Evolutionary conservation across 2,888 invertebrate genomes (phyloP).

Genomic region (Dolichomitus sp.): DNA sequence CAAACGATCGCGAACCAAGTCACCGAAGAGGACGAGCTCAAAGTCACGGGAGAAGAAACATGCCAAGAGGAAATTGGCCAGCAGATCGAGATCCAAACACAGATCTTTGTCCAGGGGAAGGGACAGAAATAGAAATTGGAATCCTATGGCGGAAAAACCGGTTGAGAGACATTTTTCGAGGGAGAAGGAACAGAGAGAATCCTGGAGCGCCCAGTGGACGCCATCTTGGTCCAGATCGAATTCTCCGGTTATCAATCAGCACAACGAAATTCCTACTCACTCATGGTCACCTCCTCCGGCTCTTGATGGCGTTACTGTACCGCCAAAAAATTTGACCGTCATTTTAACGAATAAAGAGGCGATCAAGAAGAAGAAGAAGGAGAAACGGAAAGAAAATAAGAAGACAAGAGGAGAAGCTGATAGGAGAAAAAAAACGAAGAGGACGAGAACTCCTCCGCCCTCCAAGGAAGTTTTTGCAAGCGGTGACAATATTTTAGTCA

Average conservation of each 20-base stretch:
- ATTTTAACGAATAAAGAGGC: slow-evolving; percentile 88
- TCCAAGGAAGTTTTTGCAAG: slow-evolving; percentile 97
- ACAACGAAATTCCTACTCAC: slow-evolving; percentile 71
- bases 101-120: slow-evolving; percentile 76
- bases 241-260: slow-evolving; percentile 82
- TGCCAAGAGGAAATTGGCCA: slow-evolving; percentile 80
- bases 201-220: slow-evolving; percentile 85
- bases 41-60: slow-evolving; percentile 84
- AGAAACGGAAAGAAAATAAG: slow-evolving; percentile 86
- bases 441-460: slow-evolving; percentile 88
- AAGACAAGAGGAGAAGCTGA: slow-evolving; percentile 82
- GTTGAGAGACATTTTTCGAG: slow-evolving; percentile 72
- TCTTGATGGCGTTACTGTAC: slow-evolving; percentile 84
- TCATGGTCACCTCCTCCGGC: slow-evolving; percentile 89
- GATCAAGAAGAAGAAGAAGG: slow-evolving; percentile 86
- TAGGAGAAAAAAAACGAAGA: slow-evolving; percentile 86
- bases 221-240: slow-evolving; percentile 89
- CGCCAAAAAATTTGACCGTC: slow-evolving; percentile 88
- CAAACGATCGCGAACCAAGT: slow-evolving; percentile 80
- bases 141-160: slow-evolving; percentile 74
- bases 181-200: slow-evolving; percentile 75
- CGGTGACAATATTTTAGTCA: slow-evolving; percentile 97
- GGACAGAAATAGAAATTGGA: slow-evolving; percentile 82
- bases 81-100: slow-evolving; percentile 73
- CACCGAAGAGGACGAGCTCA: slow-evolving; percentile 76